A percentile compares a stretch with the other conserved stretches of the same genome.
These are phyloP conservation scores for Mythimna ferrago DNA, from an alignment of 2,888 invertebrate species.

Conservation along the genomic window DNA sequence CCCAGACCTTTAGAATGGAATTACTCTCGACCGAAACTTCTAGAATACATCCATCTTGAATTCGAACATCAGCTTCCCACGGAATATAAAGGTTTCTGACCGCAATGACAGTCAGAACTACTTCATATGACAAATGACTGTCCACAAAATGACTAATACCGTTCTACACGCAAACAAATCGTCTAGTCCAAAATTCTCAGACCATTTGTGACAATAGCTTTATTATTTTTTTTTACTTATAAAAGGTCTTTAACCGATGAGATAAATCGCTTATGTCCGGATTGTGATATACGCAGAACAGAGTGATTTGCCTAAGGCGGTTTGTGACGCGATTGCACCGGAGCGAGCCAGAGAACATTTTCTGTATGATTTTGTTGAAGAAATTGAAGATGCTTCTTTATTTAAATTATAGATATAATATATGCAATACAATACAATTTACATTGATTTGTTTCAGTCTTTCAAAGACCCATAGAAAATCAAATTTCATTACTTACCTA, in stretches of 20 bases:
- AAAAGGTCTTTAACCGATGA: slow-evolving; percentile 80
- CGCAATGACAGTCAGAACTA: slow-evolving; percentile 32
- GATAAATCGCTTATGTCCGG: slow-evolving; percentile 79
- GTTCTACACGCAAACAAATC: slow-evolving; percentile 55
- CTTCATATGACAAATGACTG: slow-evolving; percentile 45
- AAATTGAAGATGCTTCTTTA: too few relatives aligned
- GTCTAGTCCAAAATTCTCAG: slow-evolving; percentile 49
- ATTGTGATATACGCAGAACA: slow-evolving; percentile 72
- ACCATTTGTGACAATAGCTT: slow-evolving; percentile 59
- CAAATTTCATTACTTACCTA: too few relatives aligned
- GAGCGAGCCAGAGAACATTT: slow-evolving; percentile 43
- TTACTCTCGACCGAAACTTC: not conserved
- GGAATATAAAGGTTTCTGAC: slow-evolving; percentile 43
- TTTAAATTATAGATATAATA: too few relatives aligned
- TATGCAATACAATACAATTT: too few relatives aligned
- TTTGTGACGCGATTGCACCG: slow-evolving; percentile 68
- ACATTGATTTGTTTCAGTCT: too few relatives aligned
- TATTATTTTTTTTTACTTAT: slow-evolving; percentile 51
- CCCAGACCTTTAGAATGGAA: not conserved
- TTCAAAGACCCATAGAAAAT: too few relatives aligned
- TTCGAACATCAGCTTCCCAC: slow-evolving; percentile 12
- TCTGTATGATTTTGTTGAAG: slow-evolving; percentile 4
- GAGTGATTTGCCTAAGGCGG: slow-evolving; percentile 72
- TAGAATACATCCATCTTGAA: not conserved
- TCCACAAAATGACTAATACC: slow-evolving; percentile 51